Evolutionary conservation across 2,888 invertebrate species (phyloP).

Genomic region (Opisthograptis luteolata): DNA sequence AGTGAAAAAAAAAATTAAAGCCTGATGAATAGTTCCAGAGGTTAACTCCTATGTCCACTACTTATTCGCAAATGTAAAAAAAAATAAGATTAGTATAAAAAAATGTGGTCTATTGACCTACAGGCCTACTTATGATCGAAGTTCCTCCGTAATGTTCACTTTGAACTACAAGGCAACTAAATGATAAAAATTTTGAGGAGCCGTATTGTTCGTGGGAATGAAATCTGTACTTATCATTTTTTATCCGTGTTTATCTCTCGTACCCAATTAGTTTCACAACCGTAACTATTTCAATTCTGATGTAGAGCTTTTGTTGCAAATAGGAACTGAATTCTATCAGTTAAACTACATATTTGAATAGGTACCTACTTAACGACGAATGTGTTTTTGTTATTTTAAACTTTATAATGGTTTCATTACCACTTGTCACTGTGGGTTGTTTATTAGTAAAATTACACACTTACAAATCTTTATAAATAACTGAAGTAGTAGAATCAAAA

Average conservation of each 20-base stretch:
- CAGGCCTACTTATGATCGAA: background rate
- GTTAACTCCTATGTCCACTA: too few relatives aligned
- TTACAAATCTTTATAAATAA: too few relatives aligned
- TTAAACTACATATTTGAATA: too few relatives aligned
- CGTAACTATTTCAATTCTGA: slow-evolving; percentile 26
- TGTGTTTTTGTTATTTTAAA: too few relatives aligned
- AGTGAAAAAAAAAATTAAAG: too few relatives aligned
- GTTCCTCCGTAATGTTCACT: slow-evolving; percentile 29
- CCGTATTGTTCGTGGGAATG: slow-evolving; percentile 33
- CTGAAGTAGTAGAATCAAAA: too few relatives aligned
- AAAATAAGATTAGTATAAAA: background rate
- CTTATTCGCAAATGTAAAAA: too few relatives aligned
- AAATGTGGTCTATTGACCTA: background rate
- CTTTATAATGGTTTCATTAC: too few relatives aligned
- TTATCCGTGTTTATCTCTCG: slow-evolving; percentile 28
- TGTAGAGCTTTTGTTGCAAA: slow-evolving; percentile 16
- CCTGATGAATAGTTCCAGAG: too few relatives aligned
- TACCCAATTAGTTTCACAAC: slow-evolving; percentile 31
- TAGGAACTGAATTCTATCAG: slow-evolving; percentile 7
- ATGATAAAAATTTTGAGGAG: slow-evolving; percentile 33
- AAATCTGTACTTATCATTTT: slow-evolving; percentile 32
- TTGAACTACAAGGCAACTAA: slow-evolving; percentile 29
- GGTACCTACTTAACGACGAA: too few relatives aligned
- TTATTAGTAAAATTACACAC: too few relatives aligned
- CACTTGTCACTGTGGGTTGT: too few relatives aligned